Evolutionary conservation across 2,888 invertebrate genomes (phyloP).

Genomic region (Caenorhabditis sp.): DNA sequence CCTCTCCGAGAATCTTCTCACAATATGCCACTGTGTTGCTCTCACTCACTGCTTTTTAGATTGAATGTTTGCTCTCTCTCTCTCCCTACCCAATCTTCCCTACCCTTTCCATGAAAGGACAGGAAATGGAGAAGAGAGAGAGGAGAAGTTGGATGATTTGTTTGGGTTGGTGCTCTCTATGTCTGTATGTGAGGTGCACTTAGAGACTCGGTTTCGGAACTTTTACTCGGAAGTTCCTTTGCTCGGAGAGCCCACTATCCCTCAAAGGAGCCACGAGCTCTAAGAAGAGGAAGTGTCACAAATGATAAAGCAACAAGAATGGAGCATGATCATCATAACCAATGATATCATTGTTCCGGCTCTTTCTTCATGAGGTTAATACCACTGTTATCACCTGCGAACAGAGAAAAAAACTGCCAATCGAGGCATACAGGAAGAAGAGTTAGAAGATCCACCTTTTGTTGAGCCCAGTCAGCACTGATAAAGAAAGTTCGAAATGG

Average conservation of each 20-base stretch:
- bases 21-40: constrained; percentile 45
- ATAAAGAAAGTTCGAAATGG: too few relatives aligned
- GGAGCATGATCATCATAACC: too few relatives aligned
- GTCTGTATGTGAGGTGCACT: constrained; percentile 21
- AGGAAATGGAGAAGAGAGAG: constrained; percentile 43
- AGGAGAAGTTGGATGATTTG: constrained; percentile 35
- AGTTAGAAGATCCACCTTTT: too few relatives aligned
- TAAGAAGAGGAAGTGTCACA: too few relatives aligned
- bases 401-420: too few relatives aligned
- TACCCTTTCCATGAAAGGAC: constrained; percentile 25
- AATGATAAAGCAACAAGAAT: too few relatives aligned
- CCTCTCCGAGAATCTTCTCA: constrained; percentile 26
- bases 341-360: constrained; percentile 7
- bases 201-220: constrained; percentile 12
- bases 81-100: neutral
- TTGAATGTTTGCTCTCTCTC: constrained; percentile 25
- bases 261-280: too few relatives aligned
- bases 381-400: too few relatives aligned
- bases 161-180: neutral
- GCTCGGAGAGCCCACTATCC: too few relatives aligned
- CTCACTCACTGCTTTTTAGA: constrained; percentile 23
- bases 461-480: too few relatives aligned
- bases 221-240: neutral
- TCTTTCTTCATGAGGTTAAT: too few relatives aligned
- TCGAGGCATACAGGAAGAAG: neutral